Percentiles rank a stretch among this genome's conserved stretches.
Evolutionary conservation across 2,888 invertebrate species (phyloP).

Genomic region (Dexiosoma caninum): DNA sequence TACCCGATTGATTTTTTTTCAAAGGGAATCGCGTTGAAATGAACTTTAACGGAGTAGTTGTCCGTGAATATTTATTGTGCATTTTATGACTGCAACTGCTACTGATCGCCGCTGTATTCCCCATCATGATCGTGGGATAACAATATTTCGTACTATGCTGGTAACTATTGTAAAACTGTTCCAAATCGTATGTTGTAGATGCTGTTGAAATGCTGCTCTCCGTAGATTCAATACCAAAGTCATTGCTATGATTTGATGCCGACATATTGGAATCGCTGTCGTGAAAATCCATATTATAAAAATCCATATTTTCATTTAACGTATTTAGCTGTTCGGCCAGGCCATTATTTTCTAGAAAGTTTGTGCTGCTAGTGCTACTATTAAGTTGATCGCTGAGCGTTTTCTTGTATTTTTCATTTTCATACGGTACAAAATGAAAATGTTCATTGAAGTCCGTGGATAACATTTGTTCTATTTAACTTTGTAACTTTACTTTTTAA

Average conservation of each 20-base stretch:
- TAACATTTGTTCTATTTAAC: conserved; percentile 52
- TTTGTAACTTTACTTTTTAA: conserved; percentile 21
- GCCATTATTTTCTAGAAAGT: conserved; percentile 14
- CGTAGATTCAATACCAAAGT: conserved; percentile 38
- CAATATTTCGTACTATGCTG: conserved; percentile 41
- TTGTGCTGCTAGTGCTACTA: not conserved
- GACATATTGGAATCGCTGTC: conserved; percentile 54
- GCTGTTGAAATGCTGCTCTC: not conserved
- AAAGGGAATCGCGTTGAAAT: conserved; percentile 66
- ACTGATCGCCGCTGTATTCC: not conserved
- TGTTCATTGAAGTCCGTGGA: conserved; percentile 62
- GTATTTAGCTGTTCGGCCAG: not conserved
- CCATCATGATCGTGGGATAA: conserved; percentile 4
- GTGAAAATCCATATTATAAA: conserved; percentile 43
- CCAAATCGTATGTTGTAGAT: conserved; percentile 53
- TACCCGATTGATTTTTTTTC: conserved; percentile 49
- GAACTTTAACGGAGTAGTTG: conserved; percentile 57
- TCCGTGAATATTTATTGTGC: conserved; percentile 56
- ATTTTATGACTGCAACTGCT: not conserved
- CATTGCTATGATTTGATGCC: conserved; percentile 54
- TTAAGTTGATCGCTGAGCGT: not conserved
- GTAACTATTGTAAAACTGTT: conserved; percentile 56
- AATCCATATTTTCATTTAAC: conserved; percentile 37
- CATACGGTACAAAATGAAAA: conserved; percentile 34
- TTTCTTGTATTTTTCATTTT: not conserved